Percentiles rank a stretch among this genome's conserved stretches.
These are phyloP conservation scores for Sminthopsis crassicaudata DNA, from an alignment of 2,113 vertebrate genomes.

Conservation along the genomic window DNA sequence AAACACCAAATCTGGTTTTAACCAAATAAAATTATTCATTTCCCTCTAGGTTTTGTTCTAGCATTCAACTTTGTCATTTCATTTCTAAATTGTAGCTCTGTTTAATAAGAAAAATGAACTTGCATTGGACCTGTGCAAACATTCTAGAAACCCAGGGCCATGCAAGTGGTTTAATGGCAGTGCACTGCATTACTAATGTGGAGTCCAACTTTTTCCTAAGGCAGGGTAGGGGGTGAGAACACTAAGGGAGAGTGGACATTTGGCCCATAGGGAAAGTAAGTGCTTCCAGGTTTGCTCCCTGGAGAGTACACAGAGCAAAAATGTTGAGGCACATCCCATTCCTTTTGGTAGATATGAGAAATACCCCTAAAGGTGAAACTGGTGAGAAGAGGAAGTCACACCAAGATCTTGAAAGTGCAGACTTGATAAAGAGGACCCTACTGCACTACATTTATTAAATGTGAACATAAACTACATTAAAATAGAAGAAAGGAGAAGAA, in stretches of 20 bases:
- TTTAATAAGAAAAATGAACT: slow-evolving; percentile 4
- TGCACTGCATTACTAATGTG: background rate
- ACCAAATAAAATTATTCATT: background rate
- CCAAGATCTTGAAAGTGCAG: slow-evolving; percentile 2
- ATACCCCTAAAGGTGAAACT: background rate
- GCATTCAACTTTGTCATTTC: background rate
- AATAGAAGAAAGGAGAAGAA: accelerated
- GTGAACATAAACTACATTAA: background rate
- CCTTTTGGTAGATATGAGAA: background rate
- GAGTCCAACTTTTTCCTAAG: background rate
- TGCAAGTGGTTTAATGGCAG: slow-evolving; percentile 18
- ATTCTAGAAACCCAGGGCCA: background rate
- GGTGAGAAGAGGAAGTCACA: background rate
- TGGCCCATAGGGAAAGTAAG: background rate
- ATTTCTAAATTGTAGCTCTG: background rate
- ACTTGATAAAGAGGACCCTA: background rate
- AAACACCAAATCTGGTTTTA: background rate
- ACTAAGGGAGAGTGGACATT: background rate
- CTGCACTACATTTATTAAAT: background rate
- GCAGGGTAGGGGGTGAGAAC: background rate
- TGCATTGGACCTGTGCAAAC: background rate
- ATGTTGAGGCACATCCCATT: background rate
- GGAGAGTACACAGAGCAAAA: too few species aligned
- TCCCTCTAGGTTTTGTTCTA: background rate
- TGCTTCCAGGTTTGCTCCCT: background rate